phyloP scores from a whole-genome alignment of 2,113 vertebrate genomes.

The Labeo rohita region DNA sequence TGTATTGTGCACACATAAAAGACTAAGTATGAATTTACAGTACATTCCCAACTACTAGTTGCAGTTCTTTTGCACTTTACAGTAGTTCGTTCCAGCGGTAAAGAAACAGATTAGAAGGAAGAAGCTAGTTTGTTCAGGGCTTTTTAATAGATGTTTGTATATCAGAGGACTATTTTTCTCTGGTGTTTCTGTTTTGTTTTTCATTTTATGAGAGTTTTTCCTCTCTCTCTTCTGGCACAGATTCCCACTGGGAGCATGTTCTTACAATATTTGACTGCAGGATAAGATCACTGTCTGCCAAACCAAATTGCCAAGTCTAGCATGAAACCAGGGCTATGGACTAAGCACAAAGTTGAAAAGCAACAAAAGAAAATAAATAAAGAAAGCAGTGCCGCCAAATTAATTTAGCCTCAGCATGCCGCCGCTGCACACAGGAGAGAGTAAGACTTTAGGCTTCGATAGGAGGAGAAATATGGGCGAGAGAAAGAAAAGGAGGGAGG shows the following conservation, averaged over 20 bases:
- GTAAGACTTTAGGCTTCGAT: slow-evolving; percentile 17
- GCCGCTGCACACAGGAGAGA: slow-evolving; percentile 15
- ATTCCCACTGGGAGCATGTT: slow-evolving; percentile 69
- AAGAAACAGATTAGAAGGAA: not conserved
- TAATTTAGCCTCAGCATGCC: slow-evolving; percentile 22
- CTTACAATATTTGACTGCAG: slow-evolving; percentile 69
- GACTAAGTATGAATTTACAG: not conserved
- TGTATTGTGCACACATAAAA: not conserved
- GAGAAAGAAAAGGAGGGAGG: slow-evolving; percentile 2
- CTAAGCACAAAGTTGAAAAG: slow-evolving; percentile 72
- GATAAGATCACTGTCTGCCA: slow-evolving; percentile 69
- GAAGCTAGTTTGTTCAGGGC: not conserved
- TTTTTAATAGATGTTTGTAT: not conserved
- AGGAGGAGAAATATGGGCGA: slow-evolving; percentile 17
- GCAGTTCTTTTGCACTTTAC: not conserved
- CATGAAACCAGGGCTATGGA: slow-evolving; percentile 71
- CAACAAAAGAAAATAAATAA: slow-evolving; percentile 61
- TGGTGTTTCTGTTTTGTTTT: not conserved
- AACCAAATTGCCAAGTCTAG: slow-evolving; percentile 75
- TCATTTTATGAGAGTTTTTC: not conserved
- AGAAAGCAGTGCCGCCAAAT: slow-evolving; percentile 26
- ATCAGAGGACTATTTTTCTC: not conserved
- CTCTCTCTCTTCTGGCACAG: slow-evolving; percentile 54
- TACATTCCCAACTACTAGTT: slow-evolving; percentile 9
- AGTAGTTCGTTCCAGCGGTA: not conserved